A percentile compares a stretch with the other conserved stretches of the same genome.
Conservation (phyloP, 2,888 invertebrate genomes). For the Sphinx pinastri region DNA sequence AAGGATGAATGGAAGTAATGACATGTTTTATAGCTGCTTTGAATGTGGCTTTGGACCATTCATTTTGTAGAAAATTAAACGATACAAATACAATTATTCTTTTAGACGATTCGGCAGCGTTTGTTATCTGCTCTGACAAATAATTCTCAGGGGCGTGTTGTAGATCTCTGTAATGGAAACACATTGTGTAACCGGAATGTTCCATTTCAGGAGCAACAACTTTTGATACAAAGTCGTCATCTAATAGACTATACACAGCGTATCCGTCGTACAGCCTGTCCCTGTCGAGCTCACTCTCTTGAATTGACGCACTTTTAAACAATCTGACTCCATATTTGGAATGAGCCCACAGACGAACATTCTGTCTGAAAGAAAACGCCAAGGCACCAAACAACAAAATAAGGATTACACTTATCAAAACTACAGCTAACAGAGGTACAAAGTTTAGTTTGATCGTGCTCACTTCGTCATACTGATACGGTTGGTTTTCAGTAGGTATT, state of each 20-base stretch:
- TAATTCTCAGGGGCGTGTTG: conserved; percentile 85
- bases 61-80: conserved; percentile 90
- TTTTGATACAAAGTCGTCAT: conserved; percentile 88
- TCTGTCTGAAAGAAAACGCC: conserved; percentile 90
- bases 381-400: conserved; percentile 88
- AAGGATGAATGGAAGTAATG: conserved; percentile 86
- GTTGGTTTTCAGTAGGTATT: conserved; percentile 82
- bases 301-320: conserved; percentile 86
- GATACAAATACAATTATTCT: conserved; percentile 92
- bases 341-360: conserved; percentile 91
- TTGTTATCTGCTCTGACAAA: conserved; percentile 85
- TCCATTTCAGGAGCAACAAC: conserved; percentile 90
- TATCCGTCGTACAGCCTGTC: conserved; percentile 94
- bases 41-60: conserved; percentile 93
- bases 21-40: conserved; percentile 91
- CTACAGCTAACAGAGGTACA: conserved; percentile 89
- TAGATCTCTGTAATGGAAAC: conserved; percentile 87
- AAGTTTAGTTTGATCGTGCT: conserved; percentile 87
- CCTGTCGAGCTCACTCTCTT: conserved; percentile 83
- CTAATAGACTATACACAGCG: conserved; percentile 92
- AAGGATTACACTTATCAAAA: conserved; percentile 88
- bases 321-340: conserved; percentile 91
- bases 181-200: conserved; percentile 86
- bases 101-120: conserved; percentile 86
- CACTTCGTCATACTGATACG: conserved; percentile 86